Evolutionary conservation across 1,140 invertebrate species (phyloP), one percentile per base, ranked within the genome.

Genomic region (Colletes latitarsis): DNA sequence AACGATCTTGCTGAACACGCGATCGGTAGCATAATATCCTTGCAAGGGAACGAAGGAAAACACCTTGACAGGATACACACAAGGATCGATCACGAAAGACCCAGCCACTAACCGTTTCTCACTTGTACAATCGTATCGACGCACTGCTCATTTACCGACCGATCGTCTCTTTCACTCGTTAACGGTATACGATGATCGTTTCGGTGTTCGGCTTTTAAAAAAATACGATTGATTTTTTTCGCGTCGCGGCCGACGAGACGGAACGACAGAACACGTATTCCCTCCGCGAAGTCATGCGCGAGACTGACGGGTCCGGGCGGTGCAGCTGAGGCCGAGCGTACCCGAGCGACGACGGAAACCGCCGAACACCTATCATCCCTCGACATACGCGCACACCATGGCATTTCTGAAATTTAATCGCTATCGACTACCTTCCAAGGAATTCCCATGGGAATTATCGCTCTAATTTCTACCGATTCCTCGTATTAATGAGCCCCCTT

Each of bases 301-400:
- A 88, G 84, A 92, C 90, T 91, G 88, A 84, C 86, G 62, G 83
- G 17, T 82, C 84, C 85, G 78, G 87, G 88, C 88, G 89, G 89
- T 88, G 84, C 83, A 88, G 89, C 85, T 86, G 43, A 41, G 17
- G 10, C 84, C 89, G 89, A 90, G 30, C 30, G 41, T 4, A 12
- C 6, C 86, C 88, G 89, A 90, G 6, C 43, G 15, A 0, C 19
- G 52, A 67, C 89, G 89, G 78, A 78, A 69, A 72, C 14, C 52
- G 1, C 80, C 89, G 89, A 90, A 74, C 58, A 58, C 19, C 71
- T 80, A 76, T 84, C 82, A 83, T 77, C 82, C 78, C 53, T 57
- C 69, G 69, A 49, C 30, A 46, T 12, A 30, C 43, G 81, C 30
- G 19, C 57, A 12, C 60, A 14, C 62, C 30, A 43, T 39, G 43